These are phyloP conservation scores for Orgyia antiqua DNA, from an alignment of 2,888 invertebrate species.

Conservation along the genomic window DNA sequence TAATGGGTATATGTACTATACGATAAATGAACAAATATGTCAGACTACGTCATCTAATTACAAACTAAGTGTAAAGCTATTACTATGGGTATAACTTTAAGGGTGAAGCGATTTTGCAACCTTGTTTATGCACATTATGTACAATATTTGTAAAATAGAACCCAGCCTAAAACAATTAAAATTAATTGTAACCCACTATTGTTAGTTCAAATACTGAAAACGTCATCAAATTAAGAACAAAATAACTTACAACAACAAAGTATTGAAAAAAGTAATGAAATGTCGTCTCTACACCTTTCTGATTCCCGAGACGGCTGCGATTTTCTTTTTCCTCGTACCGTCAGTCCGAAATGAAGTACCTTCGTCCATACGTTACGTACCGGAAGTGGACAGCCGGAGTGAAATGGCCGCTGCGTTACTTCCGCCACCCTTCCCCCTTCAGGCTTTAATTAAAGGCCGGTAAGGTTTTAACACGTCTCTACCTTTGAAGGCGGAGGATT, in stretches of 20 bases:
- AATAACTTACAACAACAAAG: neutral
- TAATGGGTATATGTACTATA: too few relatives aligned
- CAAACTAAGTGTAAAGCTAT: too few relatives aligned
- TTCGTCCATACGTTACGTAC: conserved; percentile 54
- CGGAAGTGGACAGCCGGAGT: conserved; percentile 65
- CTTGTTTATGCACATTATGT: too few relatives aligned
- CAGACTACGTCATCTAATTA: too few relatives aligned
- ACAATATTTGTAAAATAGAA: too few relatives aligned
- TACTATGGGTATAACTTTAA: too few relatives aligned
- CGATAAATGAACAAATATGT: too few relatives aligned
- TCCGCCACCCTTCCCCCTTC: conserved; percentile 34
- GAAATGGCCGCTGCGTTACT: conserved; percentile 50
- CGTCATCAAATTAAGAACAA: too few relatives aligned
- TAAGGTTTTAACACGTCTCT: conserved; percentile 71
- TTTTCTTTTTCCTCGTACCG: conserved; percentile 59
- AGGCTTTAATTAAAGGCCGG: conserved; percentile 72
- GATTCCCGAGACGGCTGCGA: conserved; percentile 49
- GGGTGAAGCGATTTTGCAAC: too few relatives aligned
- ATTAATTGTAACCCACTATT: too few relatives aligned
- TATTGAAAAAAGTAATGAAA: conserved; percentile 6
- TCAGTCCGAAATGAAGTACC: conserved; percentile 69
- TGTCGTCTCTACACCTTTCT: conserved; percentile 31
- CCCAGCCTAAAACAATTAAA: too few relatives aligned
- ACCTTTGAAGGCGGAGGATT: conserved; percentile 54
- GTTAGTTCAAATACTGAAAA: too few relatives aligned